Conservation (phyloP, 2,113 vertebrate species). For the Sander vitreus region DNA sequence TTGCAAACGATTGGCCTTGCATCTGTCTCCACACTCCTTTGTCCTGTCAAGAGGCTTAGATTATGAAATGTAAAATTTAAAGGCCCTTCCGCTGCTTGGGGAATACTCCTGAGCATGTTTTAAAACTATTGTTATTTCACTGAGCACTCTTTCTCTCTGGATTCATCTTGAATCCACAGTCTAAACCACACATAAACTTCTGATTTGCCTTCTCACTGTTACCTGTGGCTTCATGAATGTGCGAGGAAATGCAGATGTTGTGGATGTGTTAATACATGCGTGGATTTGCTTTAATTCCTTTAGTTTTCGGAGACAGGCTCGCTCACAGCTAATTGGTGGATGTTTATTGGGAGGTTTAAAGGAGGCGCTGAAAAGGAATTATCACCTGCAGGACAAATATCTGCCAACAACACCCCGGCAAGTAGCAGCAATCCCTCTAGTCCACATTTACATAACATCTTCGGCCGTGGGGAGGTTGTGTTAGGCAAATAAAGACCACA, state of each 20-base stretch:
- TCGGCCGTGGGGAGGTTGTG: constrained; percentile 63
- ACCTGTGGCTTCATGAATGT: not conserved
- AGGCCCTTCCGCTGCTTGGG: not conserved
- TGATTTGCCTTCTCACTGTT: not conserved
- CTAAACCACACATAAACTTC: not conserved
- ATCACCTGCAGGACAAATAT: constrained; percentile 80
- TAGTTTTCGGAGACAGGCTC: constrained; percentile 56
- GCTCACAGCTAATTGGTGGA: constrained; percentile 59
- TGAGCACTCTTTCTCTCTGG: not conserved
- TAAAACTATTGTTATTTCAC: not conserved
- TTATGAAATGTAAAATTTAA: constrained; percentile 37
- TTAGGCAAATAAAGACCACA: constrained; percentile 55
- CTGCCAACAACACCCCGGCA: constrained; percentile 70
- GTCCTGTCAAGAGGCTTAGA: constrained; percentile 56
- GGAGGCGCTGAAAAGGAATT: constrained; percentile 77
- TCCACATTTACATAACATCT: constrained; percentile 79
- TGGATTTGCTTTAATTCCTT: constrained; percentile 51
- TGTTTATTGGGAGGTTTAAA: constrained; percentile 82
- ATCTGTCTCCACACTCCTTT: constrained; percentile 75
- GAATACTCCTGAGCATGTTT: not conserved
- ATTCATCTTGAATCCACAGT: not conserved
- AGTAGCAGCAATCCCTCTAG: constrained; percentile 66
- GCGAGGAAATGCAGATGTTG: not conserved
- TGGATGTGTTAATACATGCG: constrained; percentile 53
- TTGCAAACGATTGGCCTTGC: constrained; percentile 80